Evolutionary conservation across 1,140 invertebrate species (phyloP), one percentile per base, ranked within the genome.

Genomic region (Drosophila jambulina): DNA sequence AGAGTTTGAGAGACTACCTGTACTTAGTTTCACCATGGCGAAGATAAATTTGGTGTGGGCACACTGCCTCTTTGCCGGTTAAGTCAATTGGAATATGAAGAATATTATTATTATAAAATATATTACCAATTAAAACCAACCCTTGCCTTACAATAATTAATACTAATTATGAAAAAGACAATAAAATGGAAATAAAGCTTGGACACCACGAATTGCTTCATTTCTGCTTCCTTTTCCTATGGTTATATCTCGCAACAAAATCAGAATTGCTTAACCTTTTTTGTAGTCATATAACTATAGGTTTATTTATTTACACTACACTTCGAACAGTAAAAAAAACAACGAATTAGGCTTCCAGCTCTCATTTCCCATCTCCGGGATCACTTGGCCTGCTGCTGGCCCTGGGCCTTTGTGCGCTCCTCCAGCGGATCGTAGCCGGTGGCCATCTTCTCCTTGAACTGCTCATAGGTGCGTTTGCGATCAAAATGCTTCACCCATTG

Each of bases 401-500:
- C 43, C 21, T 76, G 63, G 23, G 58, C 25, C 34, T 75, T 65
- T 13, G 27, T 42, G 25, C 78, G 69, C 25, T 90, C 80, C 23
- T 83, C 83, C 51, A 95, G 93, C 60, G 96, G 96, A 93, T 97
- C 96, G 94, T 95, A 98, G 93, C 97, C 97, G 86, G 95, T 95
- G 92, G 98, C 96, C 93, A 98, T 96, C 94, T 96, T 96, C 80
- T 97, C 95, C 94, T 98, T 98, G 93, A 97, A 99, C 91, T 97
- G 95, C 82, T 97, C 94, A 93, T 98, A 98, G 78, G 96, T 96
- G 92, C 97, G 93, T 93, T 97, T 98, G 86, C 97, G 95, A 94
- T 98, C 97, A 93, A 99, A 99, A 93, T 99, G 97, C 93, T 97
- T 98, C 13, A 98, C 97, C 98, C 98, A 99, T 93, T 97, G 95